These are phyloP conservation scores for Arenaria interpres DNA, from an alignment of 2,113 vertebrate species.

Conservation along the genomic window DNA sequence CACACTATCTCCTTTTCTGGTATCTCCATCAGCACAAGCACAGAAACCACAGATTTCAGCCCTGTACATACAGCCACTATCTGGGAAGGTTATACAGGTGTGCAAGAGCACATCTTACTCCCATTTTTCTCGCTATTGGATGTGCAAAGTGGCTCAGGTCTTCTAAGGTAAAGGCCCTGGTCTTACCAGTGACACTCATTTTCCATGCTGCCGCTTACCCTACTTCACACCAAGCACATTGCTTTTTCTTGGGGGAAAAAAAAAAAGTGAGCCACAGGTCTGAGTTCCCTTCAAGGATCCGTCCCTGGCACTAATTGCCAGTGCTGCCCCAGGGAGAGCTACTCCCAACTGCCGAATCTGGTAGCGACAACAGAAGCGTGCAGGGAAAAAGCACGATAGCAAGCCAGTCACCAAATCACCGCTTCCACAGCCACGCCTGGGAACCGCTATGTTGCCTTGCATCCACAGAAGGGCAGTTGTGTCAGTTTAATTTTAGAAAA, in stretches of 20 bases:
- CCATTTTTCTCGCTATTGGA: neutral
- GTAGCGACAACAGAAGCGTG: neutral
- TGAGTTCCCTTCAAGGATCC: accelerated
- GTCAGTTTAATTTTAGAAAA: neutral
- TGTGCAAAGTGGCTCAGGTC: neutral
- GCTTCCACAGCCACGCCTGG: neutral
- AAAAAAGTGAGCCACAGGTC: neutral
- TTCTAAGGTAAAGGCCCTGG: neutral
- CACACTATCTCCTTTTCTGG: neutral
- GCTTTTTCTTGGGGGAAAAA: neutral
- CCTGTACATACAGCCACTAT: neutral
- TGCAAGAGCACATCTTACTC: accelerated
- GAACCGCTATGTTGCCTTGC: neutral
- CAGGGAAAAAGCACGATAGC: neutral
- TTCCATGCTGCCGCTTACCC: neutral
- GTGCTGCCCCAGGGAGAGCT: neutral
- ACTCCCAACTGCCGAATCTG: neutral
- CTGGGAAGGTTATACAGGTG: neutral
- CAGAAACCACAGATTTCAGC: neutral
- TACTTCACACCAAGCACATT: neutral
- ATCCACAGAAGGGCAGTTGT: neutral
- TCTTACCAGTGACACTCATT: neutral
- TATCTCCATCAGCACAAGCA: neutral
- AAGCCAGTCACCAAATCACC: neutral
- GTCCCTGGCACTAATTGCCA: neutral